A percentile compares a stretch with the other conserved stretches of the same genome.
phyloP scores from a whole-genome alignment of 2,797 vertebrate species.

The Crocodylus rhombifer region DNA sequence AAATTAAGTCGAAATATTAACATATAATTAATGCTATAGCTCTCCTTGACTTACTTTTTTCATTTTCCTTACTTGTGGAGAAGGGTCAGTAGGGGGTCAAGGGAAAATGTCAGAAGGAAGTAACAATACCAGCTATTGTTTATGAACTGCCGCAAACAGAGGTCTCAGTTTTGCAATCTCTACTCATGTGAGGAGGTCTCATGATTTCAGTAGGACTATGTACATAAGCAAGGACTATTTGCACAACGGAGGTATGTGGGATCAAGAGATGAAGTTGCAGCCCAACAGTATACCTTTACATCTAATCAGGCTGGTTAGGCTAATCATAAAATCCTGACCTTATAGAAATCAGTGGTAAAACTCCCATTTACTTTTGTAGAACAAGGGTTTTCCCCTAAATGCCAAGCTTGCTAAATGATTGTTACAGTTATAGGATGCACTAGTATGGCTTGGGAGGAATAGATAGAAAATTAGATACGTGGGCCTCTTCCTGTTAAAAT shows the following conservation, averaged over 20 bases:
- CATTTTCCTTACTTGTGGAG: background rate
- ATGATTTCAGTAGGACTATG: background rate
- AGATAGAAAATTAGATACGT: background rate
- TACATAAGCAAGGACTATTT: background rate
- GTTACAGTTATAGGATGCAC: background rate
- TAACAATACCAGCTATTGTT: background rate
- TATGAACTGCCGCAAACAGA: background rate
- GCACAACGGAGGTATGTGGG: background rate
- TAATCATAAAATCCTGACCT: background rate
- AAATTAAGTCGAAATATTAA: background rate
- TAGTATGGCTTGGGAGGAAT: background rate
- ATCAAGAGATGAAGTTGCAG: background rate
- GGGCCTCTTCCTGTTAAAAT: slow-evolving; percentile 3
- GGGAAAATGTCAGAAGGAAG: background rate
- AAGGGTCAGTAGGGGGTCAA: background rate
- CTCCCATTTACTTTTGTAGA: background rate
- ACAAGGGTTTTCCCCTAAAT: background rate
- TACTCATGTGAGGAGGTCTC: background rate
- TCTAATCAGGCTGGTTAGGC: background rate
- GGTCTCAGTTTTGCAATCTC: background rate
- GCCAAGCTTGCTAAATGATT: slow-evolving; percentile 2
- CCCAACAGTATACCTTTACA: background rate
- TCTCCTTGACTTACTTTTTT: background rate
- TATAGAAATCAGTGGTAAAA: slow-evolving; percentile 30
- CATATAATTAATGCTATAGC: background rate